Evolutionary conservation across 2,888 invertebrate species (phyloP), one percentile per base, ranked within the genome.

Genomic region (Trachelus troglodyta): DNA sequence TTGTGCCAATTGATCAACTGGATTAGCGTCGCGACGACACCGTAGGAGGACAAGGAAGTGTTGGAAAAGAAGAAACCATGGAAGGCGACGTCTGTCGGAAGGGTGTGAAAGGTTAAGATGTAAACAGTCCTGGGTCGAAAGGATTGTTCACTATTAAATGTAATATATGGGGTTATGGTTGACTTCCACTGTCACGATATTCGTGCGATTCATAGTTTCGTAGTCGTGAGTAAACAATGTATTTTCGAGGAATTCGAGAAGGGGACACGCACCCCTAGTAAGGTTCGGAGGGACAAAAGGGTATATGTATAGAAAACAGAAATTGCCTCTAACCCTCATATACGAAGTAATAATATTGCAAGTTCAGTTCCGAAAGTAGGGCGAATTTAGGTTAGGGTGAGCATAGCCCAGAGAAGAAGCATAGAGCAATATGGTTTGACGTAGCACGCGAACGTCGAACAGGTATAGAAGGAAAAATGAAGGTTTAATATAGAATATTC

Each of bases 11-110:
- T 35, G 74, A 74, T 74, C 74, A 37, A 35, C 35, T 34, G 34
- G 74, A 34, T 75, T 56, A n/a, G 34, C 34, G 74, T 75, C 75
- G 40, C 40, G 71, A 71, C 11, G 71, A 31, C 71, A 71, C 11
- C 56, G 56, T 56, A 56, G 56, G 23, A 56, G 15, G 6, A 15
- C 9, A 6, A 40, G 6, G 9, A 56, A 23, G 56, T 15, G 56
- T 23, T 15, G 23, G 23, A 56, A 56, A 23, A 56, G 56, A 56
- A 56, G 56, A 56, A 56, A 56, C 56, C 2, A 56, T 56, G 56
- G 56, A 40, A 15, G 15, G 15, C 9, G 56, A 56, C 56, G 9
- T 56, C 6, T 56, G 9, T 23, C 23, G 56, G 2, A 23, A 56
- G 9, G 9, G 56, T 56, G 23, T 56, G 23, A 56, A 9, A 56